Evolutionary conservation across 1,140 invertebrate genomes (phyloP).

Genomic region (Mylabris phalerata): DNA sequence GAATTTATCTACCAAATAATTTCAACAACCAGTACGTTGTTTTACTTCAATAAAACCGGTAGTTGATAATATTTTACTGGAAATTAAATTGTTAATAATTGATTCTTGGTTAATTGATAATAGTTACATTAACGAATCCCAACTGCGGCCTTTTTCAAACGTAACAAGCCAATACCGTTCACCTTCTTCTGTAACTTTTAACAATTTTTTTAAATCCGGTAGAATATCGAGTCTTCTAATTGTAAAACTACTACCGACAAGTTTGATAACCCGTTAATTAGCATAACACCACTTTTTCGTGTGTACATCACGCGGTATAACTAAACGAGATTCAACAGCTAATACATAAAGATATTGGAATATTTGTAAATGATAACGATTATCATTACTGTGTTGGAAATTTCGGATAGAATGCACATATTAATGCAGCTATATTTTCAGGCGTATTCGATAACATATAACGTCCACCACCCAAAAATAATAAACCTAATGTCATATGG

Average conservation of each 20-base stretch:
- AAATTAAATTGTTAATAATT: conserved; percentile 4
- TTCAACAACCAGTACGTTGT: conserved; percentile 80
- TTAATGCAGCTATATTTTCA: conserved; percentile 75
- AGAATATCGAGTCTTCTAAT: conserved; percentile 78
- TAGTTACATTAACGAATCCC: conserved; percentile 67
- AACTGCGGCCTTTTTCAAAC: conserved; percentile 75
- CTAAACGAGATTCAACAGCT: conserved; percentile 79
- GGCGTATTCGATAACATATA: conserved; percentile 81
- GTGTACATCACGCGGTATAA: conserved; percentile 81
- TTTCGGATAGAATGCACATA: conserved; percentile 93
- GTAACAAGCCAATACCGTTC: conserved; percentile 81
- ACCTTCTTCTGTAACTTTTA: conserved; percentile 72
- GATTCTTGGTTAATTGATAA: not conserved
- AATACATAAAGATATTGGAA: conserved; percentile 92
- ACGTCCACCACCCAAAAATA: conserved; percentile 90
- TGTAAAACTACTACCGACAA: conserved; percentile 46
- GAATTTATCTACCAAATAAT: conserved; percentile 81
- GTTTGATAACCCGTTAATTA: conserved; percentile 58
- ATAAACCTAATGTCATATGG: conserved; percentile 85
- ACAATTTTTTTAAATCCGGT: conserved; percentile 70
- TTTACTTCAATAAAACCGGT: conserved; percentile 76
- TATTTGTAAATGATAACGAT: conserved; percentile 93
- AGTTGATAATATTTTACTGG: conserved; percentile 41
- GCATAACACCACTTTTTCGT: conserved; percentile 73
- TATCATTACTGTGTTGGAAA: conserved; percentile 96